Percentiles rank a stretch among this genome's conserved stretches.
Evolutionary conservation across 2,797 vertebrate genomes (phyloP).

Genomic region (Molossus alvarezi): DNA sequence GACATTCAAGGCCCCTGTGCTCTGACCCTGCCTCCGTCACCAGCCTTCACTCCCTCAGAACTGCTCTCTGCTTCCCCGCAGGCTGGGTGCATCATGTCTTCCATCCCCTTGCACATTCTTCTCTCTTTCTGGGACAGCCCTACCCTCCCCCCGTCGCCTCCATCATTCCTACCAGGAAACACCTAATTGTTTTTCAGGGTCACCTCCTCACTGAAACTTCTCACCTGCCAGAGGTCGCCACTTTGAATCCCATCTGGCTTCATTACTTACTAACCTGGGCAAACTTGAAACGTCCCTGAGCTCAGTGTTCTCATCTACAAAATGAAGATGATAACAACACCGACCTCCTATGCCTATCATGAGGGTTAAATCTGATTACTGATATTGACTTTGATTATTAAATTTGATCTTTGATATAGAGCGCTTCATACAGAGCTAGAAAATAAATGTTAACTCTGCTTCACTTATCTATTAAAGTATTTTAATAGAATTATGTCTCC

Average conservation of each 20-base stretch:
- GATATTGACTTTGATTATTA: constrained; percentile 54
- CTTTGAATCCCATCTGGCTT: not conserved
- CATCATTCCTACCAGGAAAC: not conserved
- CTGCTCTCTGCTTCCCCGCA: no score
- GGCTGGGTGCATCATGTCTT: not conserved
- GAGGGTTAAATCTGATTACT: not conserved
- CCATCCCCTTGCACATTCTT: not conserved
- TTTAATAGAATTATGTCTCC: constrained; percentile 27
- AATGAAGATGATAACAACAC: not conserved
- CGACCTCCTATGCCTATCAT: not conserved
- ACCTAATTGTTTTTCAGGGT: not conserved
- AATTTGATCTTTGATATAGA: not conserved
- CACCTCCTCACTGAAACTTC: not conserved
- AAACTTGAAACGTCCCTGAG: not conserved
- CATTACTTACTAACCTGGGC: not conserved
- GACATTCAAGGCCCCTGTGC: accelerated
- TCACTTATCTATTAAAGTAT: constrained; percentile 19
- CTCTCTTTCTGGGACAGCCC: not conserved
- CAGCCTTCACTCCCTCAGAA: not conserved
- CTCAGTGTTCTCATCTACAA: not conserved
- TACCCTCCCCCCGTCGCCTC: not conserved
- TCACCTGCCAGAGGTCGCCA: not conserved
- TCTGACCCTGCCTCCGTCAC: no score
- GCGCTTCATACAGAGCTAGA: not conserved
- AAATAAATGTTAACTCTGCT: constrained; percentile 3